Evolutionary conservation across 2,113 vertebrate species (phyloP).

Genomic region (Xiphorhynchus elegans): DNA sequence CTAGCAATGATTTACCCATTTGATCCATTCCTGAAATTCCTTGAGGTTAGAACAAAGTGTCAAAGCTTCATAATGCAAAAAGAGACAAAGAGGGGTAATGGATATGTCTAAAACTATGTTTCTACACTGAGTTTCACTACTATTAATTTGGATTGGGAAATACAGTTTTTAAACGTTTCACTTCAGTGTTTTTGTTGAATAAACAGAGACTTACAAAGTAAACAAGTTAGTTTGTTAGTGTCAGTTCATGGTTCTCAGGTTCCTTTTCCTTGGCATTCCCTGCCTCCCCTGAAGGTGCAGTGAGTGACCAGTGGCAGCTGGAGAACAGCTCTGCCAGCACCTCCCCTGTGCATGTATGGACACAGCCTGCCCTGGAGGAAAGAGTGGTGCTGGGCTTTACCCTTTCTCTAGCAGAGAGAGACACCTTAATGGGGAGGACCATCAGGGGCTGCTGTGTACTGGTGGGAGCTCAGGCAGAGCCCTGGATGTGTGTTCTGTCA

Average conservation of each 20-base stretch:
- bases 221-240: background rate
- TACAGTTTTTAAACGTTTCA: background rate
- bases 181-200: background rate
- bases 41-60: background rate
- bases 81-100: background rate
- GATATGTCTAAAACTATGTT: background rate
- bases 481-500: background rate
- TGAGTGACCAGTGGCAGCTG: background rate
- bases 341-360: fast-evolving
- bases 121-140: background rate
- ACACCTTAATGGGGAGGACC: background rate
- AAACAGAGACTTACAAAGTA: background rate
- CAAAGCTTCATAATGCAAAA: background rate
- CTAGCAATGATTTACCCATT: background rate
- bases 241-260: background rate
- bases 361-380: background rate
- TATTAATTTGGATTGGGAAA: background rate
- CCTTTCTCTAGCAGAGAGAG: background rate
- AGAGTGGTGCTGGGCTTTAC: background rate
- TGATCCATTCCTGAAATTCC: background rate
- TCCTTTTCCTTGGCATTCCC: background rate
- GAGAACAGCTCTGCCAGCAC: background rate
- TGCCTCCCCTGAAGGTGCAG: background rate
- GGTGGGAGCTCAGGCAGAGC: background rate
- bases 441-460: background rate